Base-by-base conservation (phyloP, 2,888 invertebrate species). In the Drosophila hawaiiensis region DNA sequence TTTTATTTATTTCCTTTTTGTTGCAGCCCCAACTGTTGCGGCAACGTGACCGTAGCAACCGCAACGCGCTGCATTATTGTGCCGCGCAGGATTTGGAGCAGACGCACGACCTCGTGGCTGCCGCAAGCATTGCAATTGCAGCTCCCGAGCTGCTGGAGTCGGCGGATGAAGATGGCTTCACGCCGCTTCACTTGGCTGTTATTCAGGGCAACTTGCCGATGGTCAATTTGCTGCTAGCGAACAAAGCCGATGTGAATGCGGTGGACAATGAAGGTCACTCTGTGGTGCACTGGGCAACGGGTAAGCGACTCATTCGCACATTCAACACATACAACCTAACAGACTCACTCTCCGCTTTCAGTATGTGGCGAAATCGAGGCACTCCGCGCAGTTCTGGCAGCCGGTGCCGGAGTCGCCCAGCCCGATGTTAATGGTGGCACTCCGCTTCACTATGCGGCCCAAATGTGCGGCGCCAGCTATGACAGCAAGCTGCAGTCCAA, bases 251-350 rank as follows among this genome's bases (percentile, higher is more conserved):
- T 91, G 96, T 99, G 78, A 96, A 97, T 93, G 97, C 97, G 54
- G 95, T 97, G 80, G 99, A 99, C 93, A 96, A 97, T 89, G 99
- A 99, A 92, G 97, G 97, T 72, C 99, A 99, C 93, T 98, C 98
- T 3, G 97, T 98, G 54, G 97, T 99, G 14, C 99, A 99, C 93
- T 99, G 99, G 99, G 99, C 99, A 25, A 98, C 99, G 80, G 99
- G 99, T 98, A 93, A 86, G 77, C 22, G 14, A 19, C 19, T 14
- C n/a, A 22, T 19, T 12, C 41, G 0, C 16, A 14, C 14, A 9
- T 28, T 9, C 35, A 14, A 37, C 28, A 16, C 33, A 39, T 28
- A 14, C 16, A 10, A 47, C 12, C 25, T 37, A 28, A 39, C 9
- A 19, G 10, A 9, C 19, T 25, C n/a, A 22, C 39, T 25, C 19